A percentile compares a stretch with the other conserved stretches of the same genome.
These are phyloP conservation scores for Anneissia japonica DNA, from an alignment of 35 echinoderm and acorn worm species.

Conservation along the genomic window DNA sequence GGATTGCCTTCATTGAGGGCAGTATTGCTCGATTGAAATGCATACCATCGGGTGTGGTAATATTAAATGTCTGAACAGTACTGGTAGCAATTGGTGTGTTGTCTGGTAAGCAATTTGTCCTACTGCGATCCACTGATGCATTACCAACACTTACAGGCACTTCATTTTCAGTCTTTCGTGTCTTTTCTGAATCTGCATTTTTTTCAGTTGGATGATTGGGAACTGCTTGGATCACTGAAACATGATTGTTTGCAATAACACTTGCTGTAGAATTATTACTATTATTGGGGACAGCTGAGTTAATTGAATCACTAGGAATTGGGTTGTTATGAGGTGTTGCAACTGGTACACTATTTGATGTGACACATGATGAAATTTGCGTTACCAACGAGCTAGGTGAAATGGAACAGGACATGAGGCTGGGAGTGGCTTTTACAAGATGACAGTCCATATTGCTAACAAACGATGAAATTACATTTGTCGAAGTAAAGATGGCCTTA, in stretches of 20 bases:
- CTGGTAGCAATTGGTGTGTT: neutral
- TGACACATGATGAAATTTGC: neutral
- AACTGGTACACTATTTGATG: neutral
- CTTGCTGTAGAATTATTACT: neutral
- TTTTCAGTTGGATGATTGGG: neutral
- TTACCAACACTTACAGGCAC: neutral
- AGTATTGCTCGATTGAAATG: neutral
- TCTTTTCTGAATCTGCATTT: neutral
- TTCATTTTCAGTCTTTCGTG: neutral
- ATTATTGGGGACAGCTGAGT: neutral
- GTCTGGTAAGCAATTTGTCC: neutral
- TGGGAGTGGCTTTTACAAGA: conserved; percentile 79
- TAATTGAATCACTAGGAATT: neutral
- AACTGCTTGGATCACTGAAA: neutral
- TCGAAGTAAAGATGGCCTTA: conserved; percentile 39
- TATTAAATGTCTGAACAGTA: neutral
- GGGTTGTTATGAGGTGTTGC: neutral
- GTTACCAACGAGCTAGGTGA: conserved; percentile 9
- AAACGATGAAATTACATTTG: conserved; percentile 49
- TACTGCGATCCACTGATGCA: neutral
- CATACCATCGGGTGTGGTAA: neutral
- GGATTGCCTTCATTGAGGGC: neutral
- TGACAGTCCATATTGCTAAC: conserved; percentile 49
- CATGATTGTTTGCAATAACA: neutral
- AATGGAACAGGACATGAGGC: conserved; percentile 73